Evolutionary conservation across 2,888 invertebrate species (phyloP).

Genomic region (Chalcosyrphus nemorum): DNA sequence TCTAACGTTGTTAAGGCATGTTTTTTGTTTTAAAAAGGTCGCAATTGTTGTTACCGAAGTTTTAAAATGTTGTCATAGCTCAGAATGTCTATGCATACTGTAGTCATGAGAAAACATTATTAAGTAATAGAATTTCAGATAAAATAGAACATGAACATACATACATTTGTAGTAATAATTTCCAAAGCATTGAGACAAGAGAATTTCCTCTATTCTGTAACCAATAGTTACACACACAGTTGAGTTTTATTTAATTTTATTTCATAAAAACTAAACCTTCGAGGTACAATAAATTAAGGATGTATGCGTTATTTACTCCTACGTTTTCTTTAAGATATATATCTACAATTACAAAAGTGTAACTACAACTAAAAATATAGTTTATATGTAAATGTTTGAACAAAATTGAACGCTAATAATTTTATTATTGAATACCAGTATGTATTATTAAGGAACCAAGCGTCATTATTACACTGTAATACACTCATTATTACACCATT

Average conservation of each 20-base stretch:
- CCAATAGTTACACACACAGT: background rate
- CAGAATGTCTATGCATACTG: background rate
- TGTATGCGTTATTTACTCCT: background rate
- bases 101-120: background rate
- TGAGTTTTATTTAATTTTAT: background rate
- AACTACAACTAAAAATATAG: too few relatives aligned
- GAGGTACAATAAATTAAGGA: background rate
- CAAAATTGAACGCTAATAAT: too few relatives aligned
- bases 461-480: too few relatives aligned
- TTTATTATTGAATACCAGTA: too few relatives aligned
- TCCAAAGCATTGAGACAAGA: background rate
- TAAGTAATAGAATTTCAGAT: background rate
- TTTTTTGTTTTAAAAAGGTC: background rate
- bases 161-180: background rate
- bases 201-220: background rate
- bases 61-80: background rate
- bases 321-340: too few relatives aligned
- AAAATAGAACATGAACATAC: too few relatives aligned
- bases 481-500: too few relatives aligned
- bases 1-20: background rate
- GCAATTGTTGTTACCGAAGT: background rate
- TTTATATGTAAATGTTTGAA: too few relatives aligned
- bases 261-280: background rate
- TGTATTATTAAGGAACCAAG: too few relatives aligned
- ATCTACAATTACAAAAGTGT: too few relatives aligned